phyloP scores from a whole-genome alignment of 1,140 invertebrate species.

The Akabosia matsudoensis region DNA sequence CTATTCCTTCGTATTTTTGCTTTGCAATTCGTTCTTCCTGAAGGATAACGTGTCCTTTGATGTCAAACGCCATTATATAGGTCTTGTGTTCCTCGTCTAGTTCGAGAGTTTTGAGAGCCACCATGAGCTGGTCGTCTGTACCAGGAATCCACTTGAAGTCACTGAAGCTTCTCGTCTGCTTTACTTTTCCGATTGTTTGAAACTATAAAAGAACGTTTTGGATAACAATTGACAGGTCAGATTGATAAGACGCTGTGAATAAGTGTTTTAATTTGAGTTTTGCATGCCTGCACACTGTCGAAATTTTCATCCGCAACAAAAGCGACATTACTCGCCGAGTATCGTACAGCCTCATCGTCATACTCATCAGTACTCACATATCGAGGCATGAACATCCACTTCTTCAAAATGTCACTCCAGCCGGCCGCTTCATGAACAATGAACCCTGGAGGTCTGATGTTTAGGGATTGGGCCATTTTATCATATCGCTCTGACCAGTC shows the following conservation, averaged over 20 bases:
- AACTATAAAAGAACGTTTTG: background rate
- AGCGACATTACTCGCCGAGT: conserved; percentile 82
- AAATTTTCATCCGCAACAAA: conserved; percentile 79
- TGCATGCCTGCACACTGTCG: conserved; percentile 60
- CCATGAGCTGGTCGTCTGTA: conserved; percentile 78
- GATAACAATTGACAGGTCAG: background rate
- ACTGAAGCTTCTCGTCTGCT: conserved; percentile 84
- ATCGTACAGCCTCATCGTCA: conserved; percentile 85
- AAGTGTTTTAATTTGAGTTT: too few species aligned
- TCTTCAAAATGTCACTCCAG: conserved; percentile 77
- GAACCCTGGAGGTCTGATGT: conserved; percentile 77
- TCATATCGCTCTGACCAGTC: conserved; percentile 71
- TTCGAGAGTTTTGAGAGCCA: conserved; percentile 84
- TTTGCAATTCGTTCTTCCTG: conserved; percentile 76
- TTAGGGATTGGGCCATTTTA: conserved; percentile 58
- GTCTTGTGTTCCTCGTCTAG: conserved; percentile 76
- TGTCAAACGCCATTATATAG: conserved; percentile 85
- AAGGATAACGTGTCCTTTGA: conserved; percentile 75
- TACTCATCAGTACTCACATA: conserved; percentile 79
- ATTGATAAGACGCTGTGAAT: background rate
- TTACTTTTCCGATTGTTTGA: conserved; percentile 59
- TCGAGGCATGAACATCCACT: conserved; percentile 92
- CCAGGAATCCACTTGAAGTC: conserved; percentile 95
- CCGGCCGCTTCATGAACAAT: conserved; percentile 91
- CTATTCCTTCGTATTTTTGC: conserved; percentile 94